phyloP scores from a whole-genome alignment of 1,140 invertebrate species.

The Phocides pigmalion region DNA sequence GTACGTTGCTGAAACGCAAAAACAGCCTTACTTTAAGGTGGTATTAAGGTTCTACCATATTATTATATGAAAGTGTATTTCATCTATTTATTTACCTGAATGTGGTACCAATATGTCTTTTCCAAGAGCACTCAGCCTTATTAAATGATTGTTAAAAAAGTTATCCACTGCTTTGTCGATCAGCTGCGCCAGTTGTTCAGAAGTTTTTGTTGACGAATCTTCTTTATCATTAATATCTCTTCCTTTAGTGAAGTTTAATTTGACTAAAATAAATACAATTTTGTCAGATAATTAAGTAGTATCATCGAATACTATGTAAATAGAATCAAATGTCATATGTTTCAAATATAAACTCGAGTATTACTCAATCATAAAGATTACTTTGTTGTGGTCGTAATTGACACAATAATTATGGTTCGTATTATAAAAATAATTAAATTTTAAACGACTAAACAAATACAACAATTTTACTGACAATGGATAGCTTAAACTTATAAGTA shows the following conservation, averaged over 20 bases:
- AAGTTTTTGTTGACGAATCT: slow-evolving; percentile 31
- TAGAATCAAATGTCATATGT: too few relatives aligned
- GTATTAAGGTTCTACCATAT: too few relatives aligned
- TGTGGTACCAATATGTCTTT: slow-evolving; percentile 56
- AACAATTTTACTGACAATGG: too few relatives aligned
- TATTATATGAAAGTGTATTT: not conserved
- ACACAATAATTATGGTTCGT: too few relatives aligned
- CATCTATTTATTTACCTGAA: slow-evolving; percentile 49
- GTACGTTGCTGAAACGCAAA: too few relatives aligned
- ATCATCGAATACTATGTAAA: not conserved
- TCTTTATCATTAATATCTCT: slow-evolving; percentile 31
- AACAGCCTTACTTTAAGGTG: too few relatives aligned
- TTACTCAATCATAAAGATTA: too few relatives aligned
- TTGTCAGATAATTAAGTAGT: not conserved
- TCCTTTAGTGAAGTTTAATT: slow-evolving; percentile 50
- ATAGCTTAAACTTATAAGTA: too few relatives aligned
- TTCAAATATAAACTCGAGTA: too few relatives aligned
- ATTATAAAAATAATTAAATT: too few relatives aligned
- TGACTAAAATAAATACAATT: slow-evolving; percentile 47
- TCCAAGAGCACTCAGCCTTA: slow-evolving; percentile 70
- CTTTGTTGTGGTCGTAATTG: too few relatives aligned
- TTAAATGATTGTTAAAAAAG: slow-evolving; percentile 84
- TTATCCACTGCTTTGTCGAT: slow-evolving; percentile 82
- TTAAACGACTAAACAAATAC: too few relatives aligned
- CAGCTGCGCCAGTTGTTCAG: slow-evolving; percentile 59